These are phyloP conservation scores for Ctenopoma multispine DNA, from an alignment of 2,797 vertebrate genomes.

Conservation along the genomic window DNA sequence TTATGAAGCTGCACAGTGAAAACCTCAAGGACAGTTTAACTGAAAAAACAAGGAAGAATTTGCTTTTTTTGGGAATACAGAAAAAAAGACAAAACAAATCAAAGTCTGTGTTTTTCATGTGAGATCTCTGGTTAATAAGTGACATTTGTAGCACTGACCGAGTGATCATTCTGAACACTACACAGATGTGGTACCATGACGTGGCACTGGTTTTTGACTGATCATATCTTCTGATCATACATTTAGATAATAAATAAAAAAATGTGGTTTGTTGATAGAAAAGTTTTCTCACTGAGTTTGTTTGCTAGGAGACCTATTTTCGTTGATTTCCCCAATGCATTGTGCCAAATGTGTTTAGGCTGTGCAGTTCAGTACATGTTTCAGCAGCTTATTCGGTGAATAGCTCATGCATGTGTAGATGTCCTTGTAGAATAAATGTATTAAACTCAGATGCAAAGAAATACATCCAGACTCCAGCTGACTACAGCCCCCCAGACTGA, in stretches of 20 bases:
- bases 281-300: background rate
- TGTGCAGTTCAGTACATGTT: background rate
- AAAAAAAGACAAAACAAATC: conserved; percentile 52
- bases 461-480: background rate
- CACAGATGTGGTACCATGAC: background rate
- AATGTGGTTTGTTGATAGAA: background rate
- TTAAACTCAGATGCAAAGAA: conserved; percentile 17
- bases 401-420: background rate
- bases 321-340: background rate
- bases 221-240: background rate
- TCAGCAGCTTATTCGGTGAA: background rate
- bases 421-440: background rate
- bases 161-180: background rate
- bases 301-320: no score
- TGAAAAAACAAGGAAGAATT: conserved; percentile 10
- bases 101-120: conserved; percentile 55
- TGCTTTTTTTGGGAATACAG: background rate
- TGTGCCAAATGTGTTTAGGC: background rate
- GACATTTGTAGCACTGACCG: conserved; percentile 6
- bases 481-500: background rate
- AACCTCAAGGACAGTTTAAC: background rate
- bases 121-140: conserved; percentile 61
- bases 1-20: background rate
- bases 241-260: background rate
- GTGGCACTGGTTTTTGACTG: background rate